Base-by-base conservation (phyloP, 37 sponge, comb jelly and placozoan species). In the Crambe crambe region DNA sequence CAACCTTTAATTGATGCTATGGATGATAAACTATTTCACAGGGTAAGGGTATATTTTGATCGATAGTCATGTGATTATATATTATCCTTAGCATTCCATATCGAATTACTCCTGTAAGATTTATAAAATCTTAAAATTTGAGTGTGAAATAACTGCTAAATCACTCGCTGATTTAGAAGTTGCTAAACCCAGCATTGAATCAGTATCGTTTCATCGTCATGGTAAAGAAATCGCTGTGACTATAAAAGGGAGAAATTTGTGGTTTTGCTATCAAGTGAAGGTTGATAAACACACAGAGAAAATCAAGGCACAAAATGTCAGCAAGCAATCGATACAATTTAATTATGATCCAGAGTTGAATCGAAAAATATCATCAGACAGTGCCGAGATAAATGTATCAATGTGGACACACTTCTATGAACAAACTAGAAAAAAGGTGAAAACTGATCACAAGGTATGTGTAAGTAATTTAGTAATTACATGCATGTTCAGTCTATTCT, bases 191-290 rank as follows among this genome's bases (percentile, higher is more conserved):
- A 2, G 37, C 2, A 62, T 72, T 21, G 32, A 58, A n/a, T 54
- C 66, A 47, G 81, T 81, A 10, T 59, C 72, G 15, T 81, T 81
- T 39, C 83, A 74, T 61, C 75, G 75, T n/a, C 67, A 74, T 73
- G 83, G 83, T 6, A 82, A 62, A 29, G 83, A 82, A 47, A 29
- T 73, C 23, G 74, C 83, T 39, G 83, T 82, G 5, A 51, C 40
- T 31, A 26, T 82, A 12, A 20, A 37, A 37, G 83, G 83, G 1
- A 56, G 73, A 1, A 73, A 82, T 30, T 47, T 82, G 51, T 82
- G 83, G 83, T 82, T 82, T 64, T 82, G 83, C 56, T 31, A 73
- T 40, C 29, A 73, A 63, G 59, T 82, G 6, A 2, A 61, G 20
- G 66, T 82, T 29, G 56, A 20, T 1, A 30, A 20, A 42, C 56